A percentile compares a stretch with the other conserved stretches of the same genome.
These are phyloP conservation scores for Agriotes lineatus DNA, from an alignment of 2,888 invertebrate species.

Conservation along the genomic window DNA sequence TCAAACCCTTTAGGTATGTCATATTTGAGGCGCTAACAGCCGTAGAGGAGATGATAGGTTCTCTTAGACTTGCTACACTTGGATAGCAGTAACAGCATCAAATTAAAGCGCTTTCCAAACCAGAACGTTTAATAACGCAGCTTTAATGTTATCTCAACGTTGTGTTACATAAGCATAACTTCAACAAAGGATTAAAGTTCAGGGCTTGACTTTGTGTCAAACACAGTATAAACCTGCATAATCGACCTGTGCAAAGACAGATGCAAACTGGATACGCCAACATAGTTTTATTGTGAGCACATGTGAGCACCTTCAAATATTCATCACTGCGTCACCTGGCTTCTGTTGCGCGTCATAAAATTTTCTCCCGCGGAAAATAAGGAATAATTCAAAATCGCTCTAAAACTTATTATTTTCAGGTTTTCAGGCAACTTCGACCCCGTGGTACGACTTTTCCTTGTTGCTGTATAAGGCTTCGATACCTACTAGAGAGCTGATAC, in stretches of 20 bases:
- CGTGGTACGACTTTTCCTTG: too few relatives aligned
- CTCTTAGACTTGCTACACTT: too few relatives aligned
- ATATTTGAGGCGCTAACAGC: too few relatives aligned
- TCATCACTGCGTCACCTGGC: conserved; percentile 33
- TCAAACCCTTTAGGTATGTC: too few relatives aligned
- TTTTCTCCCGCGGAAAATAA: not conserved
- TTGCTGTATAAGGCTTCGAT: not conserved
- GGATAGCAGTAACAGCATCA: too few relatives aligned
- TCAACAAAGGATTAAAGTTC: conserved; percentile 33
- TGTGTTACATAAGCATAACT: conserved; percentile 28
- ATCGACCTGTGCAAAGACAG: conserved; percentile 38
- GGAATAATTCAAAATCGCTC: too few relatives aligned
- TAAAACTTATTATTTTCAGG: too few relatives aligned
- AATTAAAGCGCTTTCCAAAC: conserved; percentile 8
- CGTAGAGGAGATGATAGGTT: too few relatives aligned
- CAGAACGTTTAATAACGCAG: conserved; percentile 2
- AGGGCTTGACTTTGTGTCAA: conserved; percentile 30
- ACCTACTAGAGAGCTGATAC: not conserved
- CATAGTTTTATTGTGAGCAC: conserved; percentile 45
- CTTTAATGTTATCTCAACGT: conserved; percentile 24
- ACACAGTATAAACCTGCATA: conserved; percentile 31
- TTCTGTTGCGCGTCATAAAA: conserved; percentile 10
- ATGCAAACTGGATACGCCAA: conserved; percentile 38
- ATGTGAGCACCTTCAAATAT: conserved; percentile 34
- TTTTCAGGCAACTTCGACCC: too few relatives aligned